Evolutionary conservation across 1,140 invertebrate genomes (phyloP).

Genomic region (Pogonognathellus flavescens): DNA sequence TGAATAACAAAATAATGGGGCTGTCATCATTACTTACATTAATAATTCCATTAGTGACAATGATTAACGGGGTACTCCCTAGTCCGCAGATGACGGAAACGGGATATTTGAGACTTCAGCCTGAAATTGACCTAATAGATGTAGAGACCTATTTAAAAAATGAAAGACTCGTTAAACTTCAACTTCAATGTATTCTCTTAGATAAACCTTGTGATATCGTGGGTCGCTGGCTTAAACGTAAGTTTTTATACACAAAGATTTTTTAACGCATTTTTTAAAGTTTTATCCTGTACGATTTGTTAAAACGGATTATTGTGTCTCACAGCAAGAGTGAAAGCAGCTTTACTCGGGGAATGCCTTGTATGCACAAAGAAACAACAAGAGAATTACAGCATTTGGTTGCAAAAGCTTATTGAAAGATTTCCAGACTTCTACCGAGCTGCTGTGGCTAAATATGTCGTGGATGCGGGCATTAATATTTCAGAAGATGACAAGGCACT

Average conservation of each 20-base stretch:
- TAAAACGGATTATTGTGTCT: neutral
- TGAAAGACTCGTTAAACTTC: slow-evolving; percentile 52
- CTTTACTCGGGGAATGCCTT: slow-evolving; percentile 45
- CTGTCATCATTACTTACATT: slow-evolving; percentile 41
- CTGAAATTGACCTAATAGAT: slow-evolving; percentile 55
- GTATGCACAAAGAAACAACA: slow-evolving; percentile 55
- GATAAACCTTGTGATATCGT: slow-evolving; percentile 60
- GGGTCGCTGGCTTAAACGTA: slow-evolving; percentile 58
- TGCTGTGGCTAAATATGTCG: slow-evolving; percentile 46
- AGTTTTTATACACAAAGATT: neutral
- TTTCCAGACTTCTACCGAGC: slow-evolving; percentile 47
- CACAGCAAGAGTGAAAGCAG: slow-evolving; percentile 44
- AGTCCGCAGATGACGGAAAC: slow-evolving; percentile 20
- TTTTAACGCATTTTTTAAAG: neutral
- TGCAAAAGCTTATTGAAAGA: neutral
- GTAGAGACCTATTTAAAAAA: slow-evolving; percentile 54
- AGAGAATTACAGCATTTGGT: slow-evolving; percentile 23
- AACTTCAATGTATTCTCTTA: slow-evolving; percentile 57
- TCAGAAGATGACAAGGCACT: neutral
- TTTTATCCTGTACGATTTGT: neutral
- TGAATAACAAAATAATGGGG: slow-evolving; percentile 31
- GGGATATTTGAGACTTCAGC: slow-evolving; percentile 53
- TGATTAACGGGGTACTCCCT: slow-evolving; percentile 13
- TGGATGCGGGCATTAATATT: neutral
- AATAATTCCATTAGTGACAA: slow-evolving; percentile 47